Base-by-base conservation (phyloP, 2,797 vertebrate species). In the Ibycter americanus region DNA sequence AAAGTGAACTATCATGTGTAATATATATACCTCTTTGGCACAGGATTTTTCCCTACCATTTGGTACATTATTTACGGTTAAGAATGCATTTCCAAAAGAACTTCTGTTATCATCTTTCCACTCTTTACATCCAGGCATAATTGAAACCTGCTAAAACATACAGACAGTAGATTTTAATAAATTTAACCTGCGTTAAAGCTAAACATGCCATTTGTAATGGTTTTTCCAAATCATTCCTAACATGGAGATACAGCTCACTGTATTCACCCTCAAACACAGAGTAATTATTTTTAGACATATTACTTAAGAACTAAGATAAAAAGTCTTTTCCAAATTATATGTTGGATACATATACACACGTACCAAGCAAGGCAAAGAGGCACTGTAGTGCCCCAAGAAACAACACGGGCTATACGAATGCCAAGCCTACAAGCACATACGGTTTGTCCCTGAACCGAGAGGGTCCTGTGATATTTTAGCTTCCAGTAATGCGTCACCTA, bases 221-320 rank as follows among this genome's bases (percentile, higher is more conserved):
- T 29, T 79, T 55, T 55, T 47, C 55, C 40, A 79, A 71, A 44
- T 80, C 4, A 51, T n/a, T 81, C 38, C 13, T 59, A 66, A 66
- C 2, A 2, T 25, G 15, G 27, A 81, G 52, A n/a, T 46, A 44
- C 13, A 66, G 44, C 18, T 38, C 36, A 46, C 23, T 14, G 23
- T 14, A 52, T 55, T 68, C 49, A 81, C 31, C 67, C 23, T 55
- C 15, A 68, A 44, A 54, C 27, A 72, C 10, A 15, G 4, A 66
- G 32, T 1, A 68, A 8, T 22, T 31, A 46, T 81, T 84, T 65
- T 73, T 27, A 59, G 36, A 55, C 0, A 0, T 23, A 25, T 31
- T 79, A 32, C 34, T 58, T 32, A 44, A n/a, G 5, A 66, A 27
- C 22, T 15, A 8, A 20, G 7, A 66, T 18, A 63, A 66, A 34